Evolutionary conservation across 2,888 invertebrate species (phyloP).

Genomic region (Sphaerophoria taeniata): DNA sequence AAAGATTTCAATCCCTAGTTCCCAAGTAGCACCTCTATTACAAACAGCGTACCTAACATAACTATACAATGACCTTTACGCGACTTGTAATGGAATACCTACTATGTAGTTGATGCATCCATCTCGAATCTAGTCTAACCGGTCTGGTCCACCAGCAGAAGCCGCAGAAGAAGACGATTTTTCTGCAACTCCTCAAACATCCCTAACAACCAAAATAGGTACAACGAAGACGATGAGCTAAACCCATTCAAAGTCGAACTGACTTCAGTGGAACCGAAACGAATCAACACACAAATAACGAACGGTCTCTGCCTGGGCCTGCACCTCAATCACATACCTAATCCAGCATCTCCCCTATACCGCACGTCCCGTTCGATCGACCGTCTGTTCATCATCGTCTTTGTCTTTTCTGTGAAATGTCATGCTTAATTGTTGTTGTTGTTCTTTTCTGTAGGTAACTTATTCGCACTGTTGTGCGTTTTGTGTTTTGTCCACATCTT

Average conservation of each 20-base stretch:
- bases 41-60: not conserved
- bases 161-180: slow-evolving; percentile 34
- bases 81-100: slow-evolving; percentile 38
- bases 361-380: not conserved
- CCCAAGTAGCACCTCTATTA: not conserved
- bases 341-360: slow-evolving; percentile 7
- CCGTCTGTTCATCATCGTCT: not conserved
- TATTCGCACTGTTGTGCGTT: slow-evolving; percentile 21
- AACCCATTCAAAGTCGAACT: slow-evolving; percentile 14
- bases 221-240: not conserved
- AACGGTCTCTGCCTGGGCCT: not conserved
- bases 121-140: slow-evolving; percentile 69
- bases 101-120: slow-evolving; percentile 9
- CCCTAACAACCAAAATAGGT: not conserved
- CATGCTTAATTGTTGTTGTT: not conserved
- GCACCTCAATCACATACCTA: not conserved
- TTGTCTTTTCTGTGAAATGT: not conserved
- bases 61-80: slow-evolving; percentile 70
- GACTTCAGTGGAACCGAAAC: slow-evolving; percentile 11
- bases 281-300: not conserved
- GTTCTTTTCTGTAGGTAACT: slow-evolving; percentile 1
- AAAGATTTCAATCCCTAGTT: no score
- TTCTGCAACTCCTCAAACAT: slow-evolving; percentile 37
- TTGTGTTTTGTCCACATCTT: slow-evolving; percentile 52
- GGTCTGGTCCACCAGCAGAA: slow-evolving; percentile 36